phyloP scores from a whole-genome alignment of 1,140 invertebrate species.

The Conus betulinus region DNA sequence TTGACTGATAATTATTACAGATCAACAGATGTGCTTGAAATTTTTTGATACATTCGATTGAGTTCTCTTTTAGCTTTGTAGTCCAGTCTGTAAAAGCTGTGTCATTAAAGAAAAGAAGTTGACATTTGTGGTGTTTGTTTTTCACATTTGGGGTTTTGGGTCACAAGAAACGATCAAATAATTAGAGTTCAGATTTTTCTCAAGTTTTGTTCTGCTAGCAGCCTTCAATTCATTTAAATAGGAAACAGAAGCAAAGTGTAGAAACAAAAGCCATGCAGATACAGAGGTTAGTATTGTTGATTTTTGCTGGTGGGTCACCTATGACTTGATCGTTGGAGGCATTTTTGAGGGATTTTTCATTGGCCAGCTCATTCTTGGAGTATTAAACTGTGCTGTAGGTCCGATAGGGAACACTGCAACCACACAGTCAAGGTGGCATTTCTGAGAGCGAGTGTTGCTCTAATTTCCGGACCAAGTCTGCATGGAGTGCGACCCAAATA shows the following conservation, averaged over 20 bases:
- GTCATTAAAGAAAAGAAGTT: slow-evolving; percentile 43
- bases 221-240: not conserved
- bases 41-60: not conserved
- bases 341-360: too few relatives aligned
- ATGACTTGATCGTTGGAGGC: too few relatives aligned
- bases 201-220: not conserved
- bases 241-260: not conserved
- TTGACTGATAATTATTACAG: not conserved
- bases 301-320: too few relatives aligned
- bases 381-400: too few relatives aligned
- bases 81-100: slow-evolving; percentile 55
- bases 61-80: slow-evolving; percentile 42
- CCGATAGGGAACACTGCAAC: too few relatives aligned
- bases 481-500: too few relatives aligned
- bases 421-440: too few relatives aligned
- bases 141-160: not conserved
- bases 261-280: not conserved
- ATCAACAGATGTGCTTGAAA: not conserved
- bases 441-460: too few relatives aligned
- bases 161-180: not conserved
- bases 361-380: too few relatives aligned
- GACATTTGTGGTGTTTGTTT: not conserved
- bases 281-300: too few relatives aligned
- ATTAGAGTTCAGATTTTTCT: not conserved
- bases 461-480: too few relatives aligned